A percentile compares a stretch with the other conserved stretches of the same genome.
phyloP scores from a whole-genome alignment of 2,888 invertebrate species.

The Panorpa germanica region DNA sequence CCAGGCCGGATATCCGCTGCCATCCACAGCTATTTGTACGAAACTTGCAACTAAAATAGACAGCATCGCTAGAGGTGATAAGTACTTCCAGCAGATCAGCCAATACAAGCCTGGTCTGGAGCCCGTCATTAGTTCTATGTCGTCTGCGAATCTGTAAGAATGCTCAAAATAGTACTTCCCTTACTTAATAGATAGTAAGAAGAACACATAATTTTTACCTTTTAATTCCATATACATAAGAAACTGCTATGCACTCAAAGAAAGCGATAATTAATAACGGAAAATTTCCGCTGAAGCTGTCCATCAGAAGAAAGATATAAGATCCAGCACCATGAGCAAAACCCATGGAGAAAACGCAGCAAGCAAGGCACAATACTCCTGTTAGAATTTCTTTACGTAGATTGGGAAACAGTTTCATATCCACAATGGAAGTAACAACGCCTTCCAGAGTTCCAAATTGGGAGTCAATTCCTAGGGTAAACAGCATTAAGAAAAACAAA shows the following conservation, averaged over 20 bases:
- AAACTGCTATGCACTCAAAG: conserved; percentile 78
- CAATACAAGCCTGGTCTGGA: conserved; percentile 74
- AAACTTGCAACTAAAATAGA: conserved; percentile 70
- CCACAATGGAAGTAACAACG: conserved; percentile 86
- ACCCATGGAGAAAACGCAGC: conserved; percentile 71
- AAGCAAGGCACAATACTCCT: conserved; percentile 59
- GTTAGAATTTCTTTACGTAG: conserved; percentile 76
- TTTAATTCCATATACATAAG: conserved; percentile 86
- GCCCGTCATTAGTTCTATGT: conserved; percentile 90
- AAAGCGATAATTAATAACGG: conserved; percentile 83
- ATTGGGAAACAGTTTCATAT: conserved; percentile 86
- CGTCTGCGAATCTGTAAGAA: conserved; percentile 63
- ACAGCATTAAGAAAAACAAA: conserved; percentile 90
- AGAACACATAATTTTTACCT: conserved; percentile 33
- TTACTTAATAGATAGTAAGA: background rate
- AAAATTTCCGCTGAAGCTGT: conserved; percentile 86
- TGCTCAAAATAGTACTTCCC: conserved; percentile 1
- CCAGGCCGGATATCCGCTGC: conserved; percentile 78
- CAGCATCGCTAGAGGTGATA: conserved; percentile 78
- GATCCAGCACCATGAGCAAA: conserved; percentile 89
- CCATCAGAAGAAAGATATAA: conserved; percentile 84
- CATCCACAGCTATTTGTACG: conserved; percentile 57
- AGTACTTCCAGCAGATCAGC: conserved; percentile 88
- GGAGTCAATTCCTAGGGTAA: conserved; percentile 90
- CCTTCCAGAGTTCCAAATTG: conserved; percentile 94